A percentile compares a stretch with the other conserved stretches of the same genome.
These are phyloP conservation scores for Eupithecia inturbata DNA, from an alignment of 2,888 invertebrate species.

Conservation along the genomic window DNA sequence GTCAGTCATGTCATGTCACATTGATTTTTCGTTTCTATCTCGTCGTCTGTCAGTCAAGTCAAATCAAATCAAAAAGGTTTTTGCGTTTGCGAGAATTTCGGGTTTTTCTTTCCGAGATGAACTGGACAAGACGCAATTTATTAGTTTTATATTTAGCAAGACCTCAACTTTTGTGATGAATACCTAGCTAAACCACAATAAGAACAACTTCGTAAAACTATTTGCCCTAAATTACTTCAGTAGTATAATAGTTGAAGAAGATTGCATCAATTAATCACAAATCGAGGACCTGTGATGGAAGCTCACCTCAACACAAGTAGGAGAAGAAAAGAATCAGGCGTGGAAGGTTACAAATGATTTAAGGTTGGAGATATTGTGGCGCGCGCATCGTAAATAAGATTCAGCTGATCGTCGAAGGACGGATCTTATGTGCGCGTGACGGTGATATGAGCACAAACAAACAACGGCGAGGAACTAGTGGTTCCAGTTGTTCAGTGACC, in stretches of 20 bases:
- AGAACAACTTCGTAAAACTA: constrained; percentile 34
- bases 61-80: constrained; percentile 48
- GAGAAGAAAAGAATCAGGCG: constrained; percentile 73
- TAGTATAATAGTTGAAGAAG: constrained; percentile 44
- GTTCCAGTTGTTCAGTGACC: constrained; percentile 82
- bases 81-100: constrained; percentile 53
- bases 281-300: constrained; percentile 76
- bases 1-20: not conserved
- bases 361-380: constrained; percentile 47
- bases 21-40: not conserved
- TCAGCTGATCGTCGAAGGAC: constrained; percentile 67
- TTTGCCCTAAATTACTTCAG: constrained; percentile 50
- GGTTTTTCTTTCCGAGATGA: constrained; percentile 54
- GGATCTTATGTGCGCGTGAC: constrained; percentile 75
- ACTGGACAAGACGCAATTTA: constrained; percentile 60
- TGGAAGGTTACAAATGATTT: constrained; percentile 79
- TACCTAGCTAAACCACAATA: constrained; percentile 44
- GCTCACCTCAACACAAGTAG: constrained; percentile 65
- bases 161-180: constrained; percentile 43
- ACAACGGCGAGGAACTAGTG: constrained; percentile 82
- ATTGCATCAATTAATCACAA: constrained; percentile 55
- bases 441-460: constrained; percentile 84
- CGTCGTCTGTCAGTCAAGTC: not conserved
- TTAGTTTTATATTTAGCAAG: constrained; percentile 48
- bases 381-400: constrained; percentile 51